A percentile compares a stretch with the other conserved stretches of the same genome.
phyloP scores from a whole-genome alignment of 2,113 vertebrate species.

The Catagonus wagneri region DNA sequence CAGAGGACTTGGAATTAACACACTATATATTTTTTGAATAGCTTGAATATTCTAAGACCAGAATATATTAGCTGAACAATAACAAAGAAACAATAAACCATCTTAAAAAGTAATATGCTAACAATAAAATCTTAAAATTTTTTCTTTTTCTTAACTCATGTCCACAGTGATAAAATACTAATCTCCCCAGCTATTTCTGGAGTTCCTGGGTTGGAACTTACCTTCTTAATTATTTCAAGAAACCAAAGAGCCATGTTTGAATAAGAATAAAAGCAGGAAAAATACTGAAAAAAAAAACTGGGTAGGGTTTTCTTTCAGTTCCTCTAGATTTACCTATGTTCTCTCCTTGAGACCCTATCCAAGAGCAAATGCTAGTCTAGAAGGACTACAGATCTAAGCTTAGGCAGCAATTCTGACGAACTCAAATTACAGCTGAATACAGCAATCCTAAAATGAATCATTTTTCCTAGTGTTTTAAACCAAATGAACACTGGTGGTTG shows the following conservation, averaged over 20 bases:
- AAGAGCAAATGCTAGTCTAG: not conserved
- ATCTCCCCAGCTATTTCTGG: not conserved
- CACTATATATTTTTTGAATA: not conserved
- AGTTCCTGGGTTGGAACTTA: not conserved
- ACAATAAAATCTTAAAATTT: not conserved
- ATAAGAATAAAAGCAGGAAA: not conserved
- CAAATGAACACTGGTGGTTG: not conserved
- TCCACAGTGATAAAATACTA: not conserved
- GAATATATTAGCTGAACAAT: not conserved
- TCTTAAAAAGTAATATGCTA: not conserved
- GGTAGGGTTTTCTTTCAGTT: not conserved
- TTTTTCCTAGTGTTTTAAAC: not conserved
- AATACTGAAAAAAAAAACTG: not conserved
- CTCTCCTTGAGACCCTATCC: not conserved
- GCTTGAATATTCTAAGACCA: not conserved
- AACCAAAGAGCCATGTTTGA: not conserved
- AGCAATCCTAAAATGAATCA: not conserved
- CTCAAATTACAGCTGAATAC: not conserved
- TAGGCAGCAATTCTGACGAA: not conserved
- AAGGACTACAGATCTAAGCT: not conserved
- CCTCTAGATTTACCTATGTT: not conserved
- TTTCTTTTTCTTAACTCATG: not conserved
- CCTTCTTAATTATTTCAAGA: slow-evolving; percentile 30
- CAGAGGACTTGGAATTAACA: not conserved
- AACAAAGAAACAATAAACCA: not conserved